These are phyloP conservation scores for Phylloscopus trochilus DNA, from an alignment of 2,113 vertebrate species.

Conservation along the genomic window DNA sequence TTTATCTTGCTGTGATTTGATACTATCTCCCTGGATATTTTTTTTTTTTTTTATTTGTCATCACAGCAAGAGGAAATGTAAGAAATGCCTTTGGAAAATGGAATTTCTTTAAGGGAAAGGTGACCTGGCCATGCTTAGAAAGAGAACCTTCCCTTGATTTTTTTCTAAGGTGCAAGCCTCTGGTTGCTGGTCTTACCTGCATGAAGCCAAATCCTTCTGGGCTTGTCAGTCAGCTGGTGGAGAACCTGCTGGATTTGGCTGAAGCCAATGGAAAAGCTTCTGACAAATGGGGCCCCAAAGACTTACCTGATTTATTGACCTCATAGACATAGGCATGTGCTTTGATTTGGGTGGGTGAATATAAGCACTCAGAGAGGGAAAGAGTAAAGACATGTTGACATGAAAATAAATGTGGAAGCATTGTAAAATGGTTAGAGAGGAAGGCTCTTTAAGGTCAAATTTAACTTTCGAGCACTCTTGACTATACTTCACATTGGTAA, in stretches of 20 bases:
- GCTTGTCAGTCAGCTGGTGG: not conserved
- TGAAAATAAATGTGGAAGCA: not conserved
- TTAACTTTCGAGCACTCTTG: not conserved
- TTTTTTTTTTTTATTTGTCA: not conserved
- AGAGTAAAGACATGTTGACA: not conserved
- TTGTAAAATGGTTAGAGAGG: not conserved
- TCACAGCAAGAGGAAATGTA: not conserved
- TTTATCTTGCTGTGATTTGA: not conserved
- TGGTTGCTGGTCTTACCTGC: not conserved
- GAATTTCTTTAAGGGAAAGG: not conserved
- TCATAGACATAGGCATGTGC: not conserved
- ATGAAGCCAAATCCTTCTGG: not conserved
- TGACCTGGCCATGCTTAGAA: not conserved
- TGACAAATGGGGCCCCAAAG: not conserved
- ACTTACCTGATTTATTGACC: not conserved
- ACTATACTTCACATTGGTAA: rapidly evolving
- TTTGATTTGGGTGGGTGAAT: not conserved
- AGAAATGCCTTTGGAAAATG: not conserved
- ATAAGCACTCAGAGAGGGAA: not conserved
- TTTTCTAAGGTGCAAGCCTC: not conserved
- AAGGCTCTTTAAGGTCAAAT: not conserved
- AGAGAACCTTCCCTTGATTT: not conserved
- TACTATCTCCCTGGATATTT: not conserved
- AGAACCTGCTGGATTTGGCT: not conserved
- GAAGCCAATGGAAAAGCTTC: not conserved